Evolutionary conservation across 2,888 invertebrate species (phyloP), one percentile per base, ranked within the genome.

Genomic region (Fragum whitleyi): DNA sequence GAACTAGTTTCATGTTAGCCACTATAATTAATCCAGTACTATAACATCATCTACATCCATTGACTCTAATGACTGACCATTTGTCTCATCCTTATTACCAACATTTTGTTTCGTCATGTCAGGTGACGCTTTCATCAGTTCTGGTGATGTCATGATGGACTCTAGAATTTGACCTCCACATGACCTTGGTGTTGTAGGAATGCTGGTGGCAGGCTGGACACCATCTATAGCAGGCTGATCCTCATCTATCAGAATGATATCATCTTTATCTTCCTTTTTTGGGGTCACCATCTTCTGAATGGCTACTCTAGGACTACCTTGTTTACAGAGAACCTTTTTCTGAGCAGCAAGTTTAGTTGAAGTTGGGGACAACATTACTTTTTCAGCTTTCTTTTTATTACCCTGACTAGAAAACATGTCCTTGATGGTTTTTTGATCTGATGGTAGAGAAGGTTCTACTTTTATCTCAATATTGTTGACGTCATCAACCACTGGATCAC

Each of bases 401-500:
- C 19, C 3, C 5, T 70, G 59, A 26, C 68, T 57, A 29, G 80
- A 74, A 61, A 85, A 81, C 73, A 85, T 77, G 53, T 79, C 81
- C 32, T 70, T 85, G 14, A 85, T 85, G n/a, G 68, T 74, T 36
- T 71, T 77, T 68, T 84, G 84, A 72, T 84, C 83, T 16, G 69
- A 14, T 14, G 80, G 83, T 21, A 74, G 7, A 21, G 42, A 14
- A 11, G 39, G 51, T 47, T 47, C 47, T 9, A n/a, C 19, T 65
- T 80, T 57, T n/a, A 26, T 39, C 2, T 72, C 59, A 19, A 71
- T 57, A 11, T 68, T 21, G 26, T 65, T n/a, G 42, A 23, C 21
- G 11, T 21, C 32, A n/a, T 29, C 32, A 1, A 32, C n/a, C 29
- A 32, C 29, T 5, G 29, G 14, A 6, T 19, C 16, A 23, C 3